Percentiles rank a stretch among this genome's conserved stretches.
phyloP scores from a whole-genome alignment of 2,113 vertebrate genomes.

The Fulmarus glacialis region DNA sequence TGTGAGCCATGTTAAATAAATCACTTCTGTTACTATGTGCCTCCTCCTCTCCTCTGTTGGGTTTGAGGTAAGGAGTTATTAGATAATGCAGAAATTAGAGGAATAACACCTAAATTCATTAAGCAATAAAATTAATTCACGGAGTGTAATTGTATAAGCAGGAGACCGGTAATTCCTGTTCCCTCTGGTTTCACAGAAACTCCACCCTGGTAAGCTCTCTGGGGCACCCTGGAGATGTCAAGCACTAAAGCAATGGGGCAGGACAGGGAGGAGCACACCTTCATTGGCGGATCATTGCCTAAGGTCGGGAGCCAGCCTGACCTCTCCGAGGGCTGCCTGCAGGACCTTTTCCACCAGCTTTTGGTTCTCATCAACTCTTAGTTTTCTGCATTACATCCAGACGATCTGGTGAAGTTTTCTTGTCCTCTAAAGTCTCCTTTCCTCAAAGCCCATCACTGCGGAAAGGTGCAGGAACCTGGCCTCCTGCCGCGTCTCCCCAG shows the following conservation, averaged over 20 bases:
- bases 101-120: conserved; percentile 60
- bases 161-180: conserved; percentile 72
- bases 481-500: neutral
- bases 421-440: neutral
- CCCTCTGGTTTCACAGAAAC: conserved; percentile 31
- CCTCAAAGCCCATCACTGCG: neutral
- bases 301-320: neutral
- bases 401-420: accelerated
- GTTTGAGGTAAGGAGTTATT: neutral
- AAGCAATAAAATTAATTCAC: conserved; percentile 55
- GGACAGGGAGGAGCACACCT: neutral
- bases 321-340: neutral
- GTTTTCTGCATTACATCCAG: neutral
- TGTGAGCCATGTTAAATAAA: neutral
- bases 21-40: neutral
- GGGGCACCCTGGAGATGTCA: neutral
- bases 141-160: neutral
- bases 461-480: neutral
- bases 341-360: neutral
- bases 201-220: conserved; percentile 20
- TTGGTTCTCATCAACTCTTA: accelerated
- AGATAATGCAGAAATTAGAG: conserved; percentile 44
- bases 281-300: accelerated
- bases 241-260: neutral
- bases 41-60: neutral